These are phyloP conservation scores for Schizopygopsis malacanthus DNA, from an alignment of 2,797 vertebrate genomes.

Conservation along the genomic window DNA sequence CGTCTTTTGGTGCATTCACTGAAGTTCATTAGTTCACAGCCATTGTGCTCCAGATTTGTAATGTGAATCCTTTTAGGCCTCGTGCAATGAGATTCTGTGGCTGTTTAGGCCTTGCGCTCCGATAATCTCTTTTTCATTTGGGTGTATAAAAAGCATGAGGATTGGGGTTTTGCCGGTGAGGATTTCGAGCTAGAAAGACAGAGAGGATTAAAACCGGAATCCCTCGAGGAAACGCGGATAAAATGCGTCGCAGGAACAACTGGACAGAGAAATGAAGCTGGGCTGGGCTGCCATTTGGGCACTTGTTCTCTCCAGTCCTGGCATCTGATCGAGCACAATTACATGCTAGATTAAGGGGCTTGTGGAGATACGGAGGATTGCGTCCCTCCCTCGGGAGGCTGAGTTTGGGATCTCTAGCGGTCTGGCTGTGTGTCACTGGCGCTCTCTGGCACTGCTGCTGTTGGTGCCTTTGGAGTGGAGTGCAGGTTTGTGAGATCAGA, in stretches of 20 bases:
- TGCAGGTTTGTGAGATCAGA: constrained; percentile 36
- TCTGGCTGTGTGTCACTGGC: constrained; percentile 38
- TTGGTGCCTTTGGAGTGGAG: constrained; percentile 20
- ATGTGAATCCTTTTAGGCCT: not conserved
- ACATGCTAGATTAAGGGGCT: constrained; percentile 71
- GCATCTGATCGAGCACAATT: constrained; percentile 76
- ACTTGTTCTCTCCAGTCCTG: constrained; percentile 74
- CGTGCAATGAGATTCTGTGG: not conserved
- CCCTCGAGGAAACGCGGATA: constrained; percentile 48
- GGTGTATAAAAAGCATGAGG: constrained; percentile 24
- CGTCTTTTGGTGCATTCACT: constrained; percentile 4
- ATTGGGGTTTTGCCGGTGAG: constrained; percentile 56
- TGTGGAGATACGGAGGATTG: constrained; percentile 64
- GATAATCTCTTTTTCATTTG: constrained; percentile 20
- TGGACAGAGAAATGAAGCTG: constrained; percentile 50
- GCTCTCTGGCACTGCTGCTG: constrained; percentile 4
- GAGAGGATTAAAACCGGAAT: constrained; percentile 76
- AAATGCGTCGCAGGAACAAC: constrained; percentile 74
- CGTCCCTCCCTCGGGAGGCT: constrained; percentile 57
- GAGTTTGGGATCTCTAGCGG: constrained; percentile 59
- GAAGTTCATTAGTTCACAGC: constrained; percentile 45
- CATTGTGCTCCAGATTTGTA: constrained; percentile 30
- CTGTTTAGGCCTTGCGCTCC: not conserved
- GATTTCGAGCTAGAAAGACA: constrained; percentile 73
- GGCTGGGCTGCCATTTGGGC: constrained; percentile 56